These are phyloP conservation scores for Buphagus erythrorhynchus DNA, from an alignment of 2,797 vertebrate genomes.

Conservation along the genomic window DNA sequence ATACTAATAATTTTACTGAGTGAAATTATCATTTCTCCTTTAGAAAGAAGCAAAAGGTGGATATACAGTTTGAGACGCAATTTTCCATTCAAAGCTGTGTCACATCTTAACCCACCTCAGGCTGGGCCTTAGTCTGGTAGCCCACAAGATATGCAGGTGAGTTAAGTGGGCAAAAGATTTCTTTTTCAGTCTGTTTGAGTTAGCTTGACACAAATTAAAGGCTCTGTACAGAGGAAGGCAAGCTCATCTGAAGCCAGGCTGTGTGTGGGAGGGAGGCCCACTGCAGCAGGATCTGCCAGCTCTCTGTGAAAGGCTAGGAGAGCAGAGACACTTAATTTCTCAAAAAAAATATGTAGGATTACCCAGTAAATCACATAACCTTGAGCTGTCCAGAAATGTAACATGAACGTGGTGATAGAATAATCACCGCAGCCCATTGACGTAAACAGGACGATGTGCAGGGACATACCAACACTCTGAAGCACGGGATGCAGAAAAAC, in stretches of 20 bases:
- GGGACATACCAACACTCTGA: conserved; percentile 16
- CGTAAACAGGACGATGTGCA: not conserved
- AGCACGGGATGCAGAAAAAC: not conserved
- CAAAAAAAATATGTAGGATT: not conserved
- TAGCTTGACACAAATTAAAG: not conserved
- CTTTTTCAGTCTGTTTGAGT: not conserved
- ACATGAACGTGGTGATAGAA: conserved; percentile 46
- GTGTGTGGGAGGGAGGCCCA: not conserved
- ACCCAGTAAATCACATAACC: conserved; percentile 45
- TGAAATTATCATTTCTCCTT: not conserved
- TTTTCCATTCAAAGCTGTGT: not conserved
- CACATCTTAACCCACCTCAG: not conserved
- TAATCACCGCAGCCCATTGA: conserved; percentile 34
- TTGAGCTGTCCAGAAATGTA: conserved; percentile 36
- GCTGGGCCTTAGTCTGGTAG: not conserved
- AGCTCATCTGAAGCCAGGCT: not conserved
- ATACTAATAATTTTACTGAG: not conserved
- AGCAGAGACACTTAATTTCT: conserved; percentile 50
- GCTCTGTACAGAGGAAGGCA: not conserved
- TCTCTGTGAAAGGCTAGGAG: not conserved
- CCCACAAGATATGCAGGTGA: fast-evolving
- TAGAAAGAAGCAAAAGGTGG: not conserved
- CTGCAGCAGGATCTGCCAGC: not conserved
- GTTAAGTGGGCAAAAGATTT: not conserved
- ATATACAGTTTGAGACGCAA: not conserved